Evolutionary conservation across 2,797 vertebrate genomes (phyloP).

Genomic region (Pantherophis vulpinus): DNA sequence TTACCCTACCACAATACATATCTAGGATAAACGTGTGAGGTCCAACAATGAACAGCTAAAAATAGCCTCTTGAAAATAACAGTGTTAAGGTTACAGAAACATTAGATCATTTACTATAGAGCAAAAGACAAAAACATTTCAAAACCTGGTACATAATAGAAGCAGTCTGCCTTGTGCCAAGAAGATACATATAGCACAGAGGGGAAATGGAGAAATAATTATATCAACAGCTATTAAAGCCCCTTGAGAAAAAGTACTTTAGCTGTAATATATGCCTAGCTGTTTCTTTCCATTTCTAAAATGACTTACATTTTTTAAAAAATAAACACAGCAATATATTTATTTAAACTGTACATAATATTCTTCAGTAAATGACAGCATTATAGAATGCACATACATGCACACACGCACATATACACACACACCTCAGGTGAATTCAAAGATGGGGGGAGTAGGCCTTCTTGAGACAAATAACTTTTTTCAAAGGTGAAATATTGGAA

Average conservation of each 20-base stretch:
- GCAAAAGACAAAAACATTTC: constrained; percentile 45
- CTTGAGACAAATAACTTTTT: constrained; percentile 45
- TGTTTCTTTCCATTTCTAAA: constrained; percentile 62
- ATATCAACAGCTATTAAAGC: constrained; percentile 61
- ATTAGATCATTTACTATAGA: constrained; percentile 39
- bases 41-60: constrained; percentile 29
- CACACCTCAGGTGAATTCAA: constrained; percentile 37
- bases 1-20: constrained; percentile 4
- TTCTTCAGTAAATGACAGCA: constrained; percentile 60
- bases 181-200: constrained; percentile 43
- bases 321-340: constrained; percentile 57
- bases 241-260: constrained; percentile 57
- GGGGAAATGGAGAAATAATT: constrained; percentile 63
- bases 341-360: constrained; percentile 62
- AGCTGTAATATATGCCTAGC: constrained; percentile 57
- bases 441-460: constrained; percentile 12
- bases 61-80: constrained; percentile 15
- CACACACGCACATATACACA: neutral
- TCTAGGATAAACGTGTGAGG: neutral
- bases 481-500: constrained; percentile 46
- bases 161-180: constrained; percentile 55
- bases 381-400: constrained; percentile 57
- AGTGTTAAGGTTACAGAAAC: constrained; percentile 34
- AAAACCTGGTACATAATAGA: constrained; percentile 50
- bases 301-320: constrained; percentile 47